Percentiles rank a stretch among this genome's conserved stretches.
These are phyloP conservation scores for Athalia rosae DNA, from an alignment of 2,888 invertebrate species.

Conservation along the genomic window DNA sequence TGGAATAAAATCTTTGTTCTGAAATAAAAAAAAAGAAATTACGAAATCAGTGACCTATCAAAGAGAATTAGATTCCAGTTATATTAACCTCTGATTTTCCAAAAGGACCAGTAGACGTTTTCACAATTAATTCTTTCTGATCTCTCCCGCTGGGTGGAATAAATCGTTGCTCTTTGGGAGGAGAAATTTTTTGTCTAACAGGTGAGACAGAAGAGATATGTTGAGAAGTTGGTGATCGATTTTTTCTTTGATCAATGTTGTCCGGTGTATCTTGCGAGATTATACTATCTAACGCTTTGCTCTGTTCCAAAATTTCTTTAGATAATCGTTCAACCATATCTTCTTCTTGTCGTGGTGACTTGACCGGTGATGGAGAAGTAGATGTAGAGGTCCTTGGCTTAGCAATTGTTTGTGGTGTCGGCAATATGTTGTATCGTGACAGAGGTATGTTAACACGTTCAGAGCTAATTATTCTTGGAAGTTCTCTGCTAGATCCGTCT, in stretches of 20 bases:
- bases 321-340: conserved; percentile 64
- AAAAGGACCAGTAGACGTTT: neutral
- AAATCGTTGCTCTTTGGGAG: neutral
- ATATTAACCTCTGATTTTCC: conserved; percentile 34
- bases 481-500: conserved; percentile 48
- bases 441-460: conserved; percentile 63
- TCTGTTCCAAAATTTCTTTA: conserved; percentile 68
- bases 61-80: neutral
- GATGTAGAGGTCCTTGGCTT: neutral
- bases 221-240: conserved; percentile 2
- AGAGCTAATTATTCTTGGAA: conserved; percentile 63
- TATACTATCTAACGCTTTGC: conserved; percentile 60
- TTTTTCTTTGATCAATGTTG: neutral
- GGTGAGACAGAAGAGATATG: conserved; percentile 7
- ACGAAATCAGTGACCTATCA: conserved; percentile 31
- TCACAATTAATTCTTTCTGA: neutral
- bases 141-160: neutral
- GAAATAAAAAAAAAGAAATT: conserved; percentile 42
- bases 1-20: conserved; percentile 58
- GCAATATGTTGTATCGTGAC: conserved; percentile 52
- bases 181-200: conserved; percentile 4
- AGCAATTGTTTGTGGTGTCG: conserved; percentile 20
- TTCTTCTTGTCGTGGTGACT: conserved; percentile 56
- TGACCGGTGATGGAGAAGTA: conserved; percentile 9
- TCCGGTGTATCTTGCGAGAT: conserved; percentile 4